Percentiles rank a stretch among this genome's conserved stretches.
phyloP scores from a whole-genome alignment of 2,113 vertebrate species.

The Chunga burmeisteri region DNA sequence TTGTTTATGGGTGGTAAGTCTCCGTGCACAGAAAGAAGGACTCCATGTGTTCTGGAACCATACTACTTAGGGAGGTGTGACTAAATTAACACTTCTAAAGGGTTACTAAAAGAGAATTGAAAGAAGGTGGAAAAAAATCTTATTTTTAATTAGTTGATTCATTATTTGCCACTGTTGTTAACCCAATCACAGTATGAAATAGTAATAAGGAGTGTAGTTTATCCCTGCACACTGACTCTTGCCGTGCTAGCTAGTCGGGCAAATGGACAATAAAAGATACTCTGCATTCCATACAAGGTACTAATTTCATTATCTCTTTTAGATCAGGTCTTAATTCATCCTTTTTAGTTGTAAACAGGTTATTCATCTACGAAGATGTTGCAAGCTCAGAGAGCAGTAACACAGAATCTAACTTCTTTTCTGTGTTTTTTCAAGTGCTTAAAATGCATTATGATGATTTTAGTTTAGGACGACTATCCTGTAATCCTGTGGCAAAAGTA shows the following conservation, averaged over 20 bases:
- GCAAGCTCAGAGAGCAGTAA: neutral
- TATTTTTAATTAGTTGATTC: neutral
- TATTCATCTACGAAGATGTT: neutral
- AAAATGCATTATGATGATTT: neutral
- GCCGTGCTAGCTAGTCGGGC: accelerated
- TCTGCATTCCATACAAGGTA: neutral
- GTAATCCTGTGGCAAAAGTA: neutral
- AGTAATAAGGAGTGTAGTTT: neutral
- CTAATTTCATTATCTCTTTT: neutral
- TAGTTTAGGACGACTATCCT: neutral
- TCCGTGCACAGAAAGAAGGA: neutral
- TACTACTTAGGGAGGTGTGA: neutral
- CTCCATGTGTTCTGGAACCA: neutral
- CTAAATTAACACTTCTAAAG: neutral
- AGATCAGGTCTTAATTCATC: neutral
- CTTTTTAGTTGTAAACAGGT: neutral
- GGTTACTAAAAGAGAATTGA: neutral
- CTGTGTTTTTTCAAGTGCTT: neutral
- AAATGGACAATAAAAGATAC: neutral
- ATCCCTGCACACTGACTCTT: neutral
- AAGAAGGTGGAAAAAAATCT: neutral
- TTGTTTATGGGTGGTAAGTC: neutral
- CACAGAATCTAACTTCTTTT: neutral
- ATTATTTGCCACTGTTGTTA: neutral
- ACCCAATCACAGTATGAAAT: neutral